phyloP scores from a whole-genome alignment of 1,140 invertebrate species.

The Sarcophaga peregrina region DNA sequence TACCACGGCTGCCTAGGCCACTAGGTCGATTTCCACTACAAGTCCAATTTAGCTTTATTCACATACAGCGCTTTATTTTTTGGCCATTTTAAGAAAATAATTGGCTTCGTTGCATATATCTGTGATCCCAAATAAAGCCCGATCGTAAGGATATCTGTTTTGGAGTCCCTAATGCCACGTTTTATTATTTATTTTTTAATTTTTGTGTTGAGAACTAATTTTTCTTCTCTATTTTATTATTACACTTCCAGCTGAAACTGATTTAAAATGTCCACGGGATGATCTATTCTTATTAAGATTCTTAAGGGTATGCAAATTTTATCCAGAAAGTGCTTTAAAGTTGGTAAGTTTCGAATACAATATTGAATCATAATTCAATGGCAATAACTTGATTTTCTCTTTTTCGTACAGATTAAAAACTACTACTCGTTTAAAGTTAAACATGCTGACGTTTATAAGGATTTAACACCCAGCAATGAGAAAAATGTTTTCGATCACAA shows the following conservation, averaged over 20 bases:
- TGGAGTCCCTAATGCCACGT: too few species aligned
- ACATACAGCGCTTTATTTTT: too few species aligned
- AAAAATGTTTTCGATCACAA: conserved; percentile 82
- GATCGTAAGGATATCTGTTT: too few species aligned
- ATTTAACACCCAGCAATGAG: conserved; percentile 76
- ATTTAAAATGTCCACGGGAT: conserved; percentile 76
- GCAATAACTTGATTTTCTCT: not conserved
- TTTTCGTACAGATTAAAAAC: conserved; percentile 73
- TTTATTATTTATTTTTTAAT: not conserved
- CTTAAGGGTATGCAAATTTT: conserved; percentile 82
- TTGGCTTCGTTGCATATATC: too few species aligned
- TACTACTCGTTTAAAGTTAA: conserved; percentile 85
- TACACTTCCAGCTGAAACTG: conserved; percentile 74
- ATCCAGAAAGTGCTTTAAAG: conserved; percentile 79
- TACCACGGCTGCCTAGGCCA: too few species aligned
- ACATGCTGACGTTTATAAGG: conserved; percentile 77
- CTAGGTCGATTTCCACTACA: too few species aligned
- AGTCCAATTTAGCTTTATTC: too few species aligned
- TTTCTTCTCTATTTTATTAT: conserved; percentile 4
- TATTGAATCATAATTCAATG: not conserved
- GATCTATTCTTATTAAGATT: conserved; percentile 72
- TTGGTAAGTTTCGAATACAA: conserved; percentile 70
- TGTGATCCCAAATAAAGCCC: too few species aligned
- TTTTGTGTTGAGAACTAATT: not conserved
- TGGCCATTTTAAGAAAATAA: too few species aligned